phyloP scores from a whole-genome alignment of 2,797 vertebrate genomes.

The Corythornis leucogaster region DNA sequence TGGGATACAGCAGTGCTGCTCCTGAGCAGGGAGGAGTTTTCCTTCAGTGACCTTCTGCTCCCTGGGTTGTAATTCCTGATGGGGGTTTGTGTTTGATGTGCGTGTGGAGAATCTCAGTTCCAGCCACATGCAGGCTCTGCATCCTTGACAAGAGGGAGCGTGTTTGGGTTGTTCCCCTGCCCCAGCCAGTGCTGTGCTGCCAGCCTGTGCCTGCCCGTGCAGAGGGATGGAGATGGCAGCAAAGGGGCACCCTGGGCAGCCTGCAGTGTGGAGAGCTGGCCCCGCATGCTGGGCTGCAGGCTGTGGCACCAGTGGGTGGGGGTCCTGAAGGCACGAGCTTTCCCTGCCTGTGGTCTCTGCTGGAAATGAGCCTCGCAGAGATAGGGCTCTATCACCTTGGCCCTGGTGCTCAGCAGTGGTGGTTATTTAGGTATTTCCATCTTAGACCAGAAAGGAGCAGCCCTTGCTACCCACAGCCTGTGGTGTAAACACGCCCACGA shows the following conservation, averaged over 20 bases:
- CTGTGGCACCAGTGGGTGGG: neutral
- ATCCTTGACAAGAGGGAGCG: neutral
- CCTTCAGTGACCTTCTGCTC: neutral
- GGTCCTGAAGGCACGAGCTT: neutral
- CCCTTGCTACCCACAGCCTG: fast-evolving
- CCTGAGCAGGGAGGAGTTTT: neutral
- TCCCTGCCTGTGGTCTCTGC: neutral
- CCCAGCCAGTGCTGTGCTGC: neutral
- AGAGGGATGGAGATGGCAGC: neutral
- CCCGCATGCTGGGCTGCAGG: neutral
- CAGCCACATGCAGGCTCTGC: neutral
- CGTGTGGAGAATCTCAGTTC: neutral
- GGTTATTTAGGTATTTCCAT: neutral
- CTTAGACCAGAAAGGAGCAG: neutral
- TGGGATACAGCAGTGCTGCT: neutral
- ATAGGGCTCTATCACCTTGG: neutral
- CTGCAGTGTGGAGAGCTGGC: too few relatives aligned
- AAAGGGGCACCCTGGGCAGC: neutral
- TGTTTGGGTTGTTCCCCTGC: neutral
- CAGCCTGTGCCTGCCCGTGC: neutral
- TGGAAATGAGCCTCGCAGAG: neutral
- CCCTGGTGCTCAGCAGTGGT: neutral
- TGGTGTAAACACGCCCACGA: neutral
- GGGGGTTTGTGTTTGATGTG: neutral
- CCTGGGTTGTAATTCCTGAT: neutral